These are phyloP conservation scores for Ochotona princeps DNA, from an alignment of 2,113 vertebrate species.

Conservation along the genomic window DNA sequence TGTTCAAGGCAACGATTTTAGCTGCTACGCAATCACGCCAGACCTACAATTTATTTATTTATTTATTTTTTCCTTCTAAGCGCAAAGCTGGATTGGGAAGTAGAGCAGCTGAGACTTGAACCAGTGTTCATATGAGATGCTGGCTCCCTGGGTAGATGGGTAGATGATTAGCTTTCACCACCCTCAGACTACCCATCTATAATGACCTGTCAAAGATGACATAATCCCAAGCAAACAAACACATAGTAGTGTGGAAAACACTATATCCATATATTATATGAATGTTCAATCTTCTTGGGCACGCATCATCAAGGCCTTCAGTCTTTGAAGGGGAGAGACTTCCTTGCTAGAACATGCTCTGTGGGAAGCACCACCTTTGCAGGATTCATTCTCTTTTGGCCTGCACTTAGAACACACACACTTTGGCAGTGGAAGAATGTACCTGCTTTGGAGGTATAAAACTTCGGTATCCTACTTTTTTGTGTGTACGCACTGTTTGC, in stretches of 20 bases:
- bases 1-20: too few relatives aligned
- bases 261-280: neutral
- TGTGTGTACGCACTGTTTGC: neutral
- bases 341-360: neutral
- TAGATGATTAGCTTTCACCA: too few relatives aligned
- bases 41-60: too few relatives aligned
- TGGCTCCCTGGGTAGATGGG: too few relatives aligned
- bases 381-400: neutral
- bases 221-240: too few relatives aligned
- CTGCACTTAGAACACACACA: neutral
- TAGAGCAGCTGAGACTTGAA: too few relatives aligned
- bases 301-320: neutral
- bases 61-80: too few relatives aligned
- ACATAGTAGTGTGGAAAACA: neutral
- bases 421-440: neutral
- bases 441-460: neutral
- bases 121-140: too few relatives aligned
- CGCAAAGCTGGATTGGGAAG: too few relatives aligned
- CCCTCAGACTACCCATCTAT: too few relatives aligned
- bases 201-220: too few relatives aligned
- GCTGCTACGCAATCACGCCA: too few relatives aligned
- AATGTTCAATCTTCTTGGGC: neutral
- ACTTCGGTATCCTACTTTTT: neutral
- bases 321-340: accelerated
- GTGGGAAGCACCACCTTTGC: neutral